Conservation (phyloP, 2,113 vertebrate species). For the Ictalurus furcatus region DNA sequence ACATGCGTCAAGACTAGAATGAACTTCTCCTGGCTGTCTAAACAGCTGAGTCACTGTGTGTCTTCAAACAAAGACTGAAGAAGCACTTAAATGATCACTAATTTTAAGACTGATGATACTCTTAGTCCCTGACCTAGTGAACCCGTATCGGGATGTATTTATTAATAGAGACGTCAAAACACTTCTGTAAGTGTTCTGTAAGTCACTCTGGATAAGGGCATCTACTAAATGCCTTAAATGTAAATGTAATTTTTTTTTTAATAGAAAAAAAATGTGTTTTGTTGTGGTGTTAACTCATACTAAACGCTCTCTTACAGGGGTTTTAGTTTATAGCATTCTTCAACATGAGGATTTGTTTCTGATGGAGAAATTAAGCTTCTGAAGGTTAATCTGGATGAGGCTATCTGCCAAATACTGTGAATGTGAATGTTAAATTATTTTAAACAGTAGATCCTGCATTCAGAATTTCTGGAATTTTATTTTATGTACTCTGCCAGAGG, state of each 20-base stretch:
- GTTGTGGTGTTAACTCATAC: not conserved
- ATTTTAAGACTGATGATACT: not conserved
- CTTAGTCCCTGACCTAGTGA: too few relatives aligned
- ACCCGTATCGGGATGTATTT: too few relatives aligned
- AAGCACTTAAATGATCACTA: not conserved
- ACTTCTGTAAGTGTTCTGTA: too few relatives aligned
- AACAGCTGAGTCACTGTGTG: not conserved
- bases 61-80: not conserved
- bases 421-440: not conserved
- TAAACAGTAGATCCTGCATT: not conserved
- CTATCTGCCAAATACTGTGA: not conserved
- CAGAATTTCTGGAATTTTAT: not conserved
- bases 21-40: not conserved
- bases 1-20: not conserved
- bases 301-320: not conserved
- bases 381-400: not conserved
- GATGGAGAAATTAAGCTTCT: not conserved
- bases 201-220: too few relatives aligned
- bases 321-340: not conserved
- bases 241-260: too few relatives aligned
- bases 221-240: too few relatives aligned
- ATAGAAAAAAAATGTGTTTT: not conserved
- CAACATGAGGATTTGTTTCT: not conserved
- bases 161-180: too few relatives aligned
- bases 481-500: not conserved